Evolutionary conservation across 2,113 vertebrate species (phyloP).

Genomic region (Mormyrus lacerda): DNA sequence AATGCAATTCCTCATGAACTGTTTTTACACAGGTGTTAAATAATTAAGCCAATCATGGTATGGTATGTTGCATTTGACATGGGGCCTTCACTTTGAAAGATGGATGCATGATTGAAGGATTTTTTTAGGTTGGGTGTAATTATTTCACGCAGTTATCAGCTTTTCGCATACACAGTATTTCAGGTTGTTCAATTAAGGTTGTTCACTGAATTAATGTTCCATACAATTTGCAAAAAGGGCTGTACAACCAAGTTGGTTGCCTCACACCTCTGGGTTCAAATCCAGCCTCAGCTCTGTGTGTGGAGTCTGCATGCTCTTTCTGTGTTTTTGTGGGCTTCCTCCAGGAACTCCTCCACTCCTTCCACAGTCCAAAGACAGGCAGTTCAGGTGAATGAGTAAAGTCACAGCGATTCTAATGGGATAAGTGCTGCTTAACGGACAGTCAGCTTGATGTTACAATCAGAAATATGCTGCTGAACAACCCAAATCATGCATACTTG

Average conservation of each 20-base stretch:
- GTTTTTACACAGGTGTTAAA: not conserved
- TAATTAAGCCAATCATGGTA: not conserved
- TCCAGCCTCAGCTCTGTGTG: not conserved
- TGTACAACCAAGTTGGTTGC: not conserved
- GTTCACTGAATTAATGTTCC: not conserved
- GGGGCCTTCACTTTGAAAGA: not conserved
- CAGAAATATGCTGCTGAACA: not conserved
- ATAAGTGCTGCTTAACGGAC: not conserved
- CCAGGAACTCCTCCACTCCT: not conserved
- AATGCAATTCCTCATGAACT: not conserved
- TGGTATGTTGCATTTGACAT: not conserved
- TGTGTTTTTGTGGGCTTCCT: not conserved
- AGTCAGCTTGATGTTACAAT: not conserved
- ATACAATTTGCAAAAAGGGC: not conserved
- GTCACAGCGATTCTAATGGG: not conserved
- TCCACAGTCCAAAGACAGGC: not conserved
- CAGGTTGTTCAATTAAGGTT: not conserved
- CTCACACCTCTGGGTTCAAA: slow-evolving; percentile 1
- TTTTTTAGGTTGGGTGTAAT: not conserved
- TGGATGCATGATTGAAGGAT: not conserved
- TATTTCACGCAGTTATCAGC: not conserved
- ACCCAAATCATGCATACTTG: not conserved
- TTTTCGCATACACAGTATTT: not conserved
- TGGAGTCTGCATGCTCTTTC: not conserved
- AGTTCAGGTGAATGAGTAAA: not conserved